phyloP scores from a whole-genome alignment of 2,888 invertebrate genomes.

The Campoplex capitator region DNA sequence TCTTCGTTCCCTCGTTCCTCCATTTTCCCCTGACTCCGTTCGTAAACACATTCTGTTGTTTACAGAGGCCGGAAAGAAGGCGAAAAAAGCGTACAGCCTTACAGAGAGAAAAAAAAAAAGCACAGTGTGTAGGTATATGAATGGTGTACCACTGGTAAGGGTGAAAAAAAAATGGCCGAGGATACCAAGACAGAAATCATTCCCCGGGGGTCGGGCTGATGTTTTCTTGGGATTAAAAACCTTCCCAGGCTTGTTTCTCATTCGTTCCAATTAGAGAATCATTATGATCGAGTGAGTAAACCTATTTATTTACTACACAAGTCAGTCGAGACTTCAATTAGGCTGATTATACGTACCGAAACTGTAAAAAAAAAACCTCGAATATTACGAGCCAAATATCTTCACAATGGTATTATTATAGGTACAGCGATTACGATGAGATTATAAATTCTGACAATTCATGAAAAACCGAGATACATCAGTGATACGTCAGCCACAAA shows the following conservation, averaged over 20 bases:
- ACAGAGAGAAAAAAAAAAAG: slow-evolving; percentile 9
- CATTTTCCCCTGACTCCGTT: not conserved
- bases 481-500: too few relatives aligned
- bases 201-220: not conserved
- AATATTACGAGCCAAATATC: not conserved
- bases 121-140: slow-evolving; percentile 27
- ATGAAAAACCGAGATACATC: too few relatives aligned
- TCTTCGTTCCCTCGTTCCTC: not conserved
- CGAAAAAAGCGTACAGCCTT: not conserved
- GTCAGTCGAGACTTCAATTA: not conserved
- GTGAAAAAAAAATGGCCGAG: slow-evolving; percentile 5
- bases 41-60: slow-evolving; percentile 35
- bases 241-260: not conserved
- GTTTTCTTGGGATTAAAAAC: slow-evolving; percentile 8
- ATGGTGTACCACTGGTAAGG: not conserved
- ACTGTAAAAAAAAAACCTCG: not conserved
- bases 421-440: not conserved
- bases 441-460: not conserved
- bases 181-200: not conserved
- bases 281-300: not conserved
- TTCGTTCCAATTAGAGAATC: not conserved
- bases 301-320: not conserved
- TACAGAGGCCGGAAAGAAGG: slow-evolving; percentile 12
- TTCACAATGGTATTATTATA: not conserved
- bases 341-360: not conserved